A percentile compares a stretch with the other conserved stretches of the same genome.
Evolutionary conservation across 2,888 invertebrate species (phyloP).

Genomic region (Oscheius sp.): DNA sequence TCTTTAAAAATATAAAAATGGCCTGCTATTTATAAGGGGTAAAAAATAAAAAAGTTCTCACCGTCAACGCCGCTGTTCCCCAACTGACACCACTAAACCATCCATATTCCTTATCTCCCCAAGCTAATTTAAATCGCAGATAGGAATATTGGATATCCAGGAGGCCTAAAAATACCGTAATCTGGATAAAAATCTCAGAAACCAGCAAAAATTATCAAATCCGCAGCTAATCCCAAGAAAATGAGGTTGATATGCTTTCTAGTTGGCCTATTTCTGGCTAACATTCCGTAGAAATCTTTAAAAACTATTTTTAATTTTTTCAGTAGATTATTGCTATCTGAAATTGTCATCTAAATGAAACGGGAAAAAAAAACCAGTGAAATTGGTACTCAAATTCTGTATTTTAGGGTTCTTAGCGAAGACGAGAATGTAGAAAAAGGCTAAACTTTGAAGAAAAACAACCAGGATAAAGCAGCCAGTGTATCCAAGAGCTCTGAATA

Average conservation of each 20-base stretch:
- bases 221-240: slow-evolving; percentile 61
- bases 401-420: slow-evolving; percentile 39
- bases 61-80: slow-evolving; percentile 57
- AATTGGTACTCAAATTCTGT: slow-evolving; percentile 4
- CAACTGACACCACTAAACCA: slow-evolving; percentile 65
- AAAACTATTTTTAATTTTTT: slow-evolving; percentile 25
- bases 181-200: background rate
- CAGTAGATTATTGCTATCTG: background rate
- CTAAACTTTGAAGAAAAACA: slow-evolving; percentile 62
- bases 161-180: slow-evolving; percentile 29
- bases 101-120: slow-evolving; percentile 69
- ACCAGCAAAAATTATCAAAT: slow-evolving; percentile 54
- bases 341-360: background rate
- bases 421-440: slow-evolving; percentile 70
- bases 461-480: slow-evolving; percentile 71
- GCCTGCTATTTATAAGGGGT: no score
- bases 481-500: slow-evolving; percentile 72
- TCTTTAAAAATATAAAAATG: no score
- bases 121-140: slow-evolving; percentile 60
- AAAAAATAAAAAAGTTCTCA: slow-evolving; percentile 25
- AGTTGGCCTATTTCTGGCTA: slow-evolving; percentile 42
- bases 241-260: slow-evolving; percentile 43
- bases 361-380: background rate
- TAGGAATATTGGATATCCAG: slow-evolving; percentile 66
- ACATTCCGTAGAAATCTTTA: slow-evolving; percentile 47